phyloP scores from a whole-genome alignment of 2,797 vertebrate genomes.

The Poecilia wingei region DNA sequence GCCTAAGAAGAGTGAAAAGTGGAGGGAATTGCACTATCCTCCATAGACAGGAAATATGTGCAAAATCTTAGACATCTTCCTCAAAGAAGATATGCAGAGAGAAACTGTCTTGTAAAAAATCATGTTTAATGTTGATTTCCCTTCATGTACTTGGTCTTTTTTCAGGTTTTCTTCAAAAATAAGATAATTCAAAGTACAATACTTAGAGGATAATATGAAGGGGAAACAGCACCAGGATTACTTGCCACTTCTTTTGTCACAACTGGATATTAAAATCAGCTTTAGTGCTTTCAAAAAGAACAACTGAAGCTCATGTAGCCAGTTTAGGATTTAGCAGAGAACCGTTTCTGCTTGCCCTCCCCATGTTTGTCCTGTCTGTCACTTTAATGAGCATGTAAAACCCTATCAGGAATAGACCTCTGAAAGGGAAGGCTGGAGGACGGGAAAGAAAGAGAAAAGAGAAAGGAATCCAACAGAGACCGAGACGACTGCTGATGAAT shows the following conservation, averaged over 20 bases:
- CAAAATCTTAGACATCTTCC: not conserved
- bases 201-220: not conserved
- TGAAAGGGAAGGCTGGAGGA: slow-evolving; percentile 6
- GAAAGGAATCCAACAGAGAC: slow-evolving; percentile 11
- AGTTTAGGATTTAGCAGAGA: slow-evolving; percentile 38
- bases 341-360: slow-evolving; percentile 22
- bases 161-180: not conserved
- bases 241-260: not conserved
- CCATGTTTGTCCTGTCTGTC: slow-evolving; percentile 43
- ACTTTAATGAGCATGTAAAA: slow-evolving; percentile 57
- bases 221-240: not conserved
- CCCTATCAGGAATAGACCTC: slow-evolving; percentile 26
- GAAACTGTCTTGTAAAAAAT: not conserved
- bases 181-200: not conserved
- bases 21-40: not conserved
- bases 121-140: not conserved
- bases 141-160: not conserved
- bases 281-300: not conserved
- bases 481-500: slow-evolving; percentile 38
- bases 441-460: slow-evolving; percentile 7
- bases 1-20: not conserved
- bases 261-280: not conserved
- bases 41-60: not conserved
- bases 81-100: not conserved
- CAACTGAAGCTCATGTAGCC: not conserved